These are phyloP conservation scores for Nannospalax galili DNA, from an alignment of 2,113 vertebrate species.

Conservation along the genomic window DNA sequence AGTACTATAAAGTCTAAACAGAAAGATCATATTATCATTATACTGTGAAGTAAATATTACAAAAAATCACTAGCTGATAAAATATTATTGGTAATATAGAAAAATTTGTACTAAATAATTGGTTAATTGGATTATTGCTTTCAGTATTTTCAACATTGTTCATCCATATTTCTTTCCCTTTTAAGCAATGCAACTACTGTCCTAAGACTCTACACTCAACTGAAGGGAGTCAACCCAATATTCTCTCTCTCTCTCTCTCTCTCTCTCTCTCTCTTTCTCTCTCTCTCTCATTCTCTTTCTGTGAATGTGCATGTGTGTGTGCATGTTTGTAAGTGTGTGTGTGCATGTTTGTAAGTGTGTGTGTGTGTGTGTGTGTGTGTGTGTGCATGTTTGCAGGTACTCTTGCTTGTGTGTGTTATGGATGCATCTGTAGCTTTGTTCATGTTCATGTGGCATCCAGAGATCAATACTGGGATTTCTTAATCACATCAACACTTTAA, in stretches of 20 bases:
- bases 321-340: neutral
- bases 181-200: neutral
- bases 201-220: neutral
- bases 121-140: neutral
- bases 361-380: neutral
- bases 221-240: neutral
- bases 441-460: neutral
- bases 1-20: neutral
- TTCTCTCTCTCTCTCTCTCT: neutral
- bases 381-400: rapidly evolving
- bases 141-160: neutral
- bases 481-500: neutral
- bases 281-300: neutral
- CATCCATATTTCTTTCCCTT: neutral
- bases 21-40: neutral
- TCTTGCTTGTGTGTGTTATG: neutral
- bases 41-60: neutral
- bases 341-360: neutral
- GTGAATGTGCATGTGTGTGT: neutral
- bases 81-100: neutral
- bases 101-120: neutral
- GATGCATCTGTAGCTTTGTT: neutral
- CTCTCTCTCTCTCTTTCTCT: neutral
- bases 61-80: neutral
- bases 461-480: neutral